phyloP scores from a whole-genome alignment of 2,113 vertebrate species.

The Cyphomyrus discorhynchus region DNA sequence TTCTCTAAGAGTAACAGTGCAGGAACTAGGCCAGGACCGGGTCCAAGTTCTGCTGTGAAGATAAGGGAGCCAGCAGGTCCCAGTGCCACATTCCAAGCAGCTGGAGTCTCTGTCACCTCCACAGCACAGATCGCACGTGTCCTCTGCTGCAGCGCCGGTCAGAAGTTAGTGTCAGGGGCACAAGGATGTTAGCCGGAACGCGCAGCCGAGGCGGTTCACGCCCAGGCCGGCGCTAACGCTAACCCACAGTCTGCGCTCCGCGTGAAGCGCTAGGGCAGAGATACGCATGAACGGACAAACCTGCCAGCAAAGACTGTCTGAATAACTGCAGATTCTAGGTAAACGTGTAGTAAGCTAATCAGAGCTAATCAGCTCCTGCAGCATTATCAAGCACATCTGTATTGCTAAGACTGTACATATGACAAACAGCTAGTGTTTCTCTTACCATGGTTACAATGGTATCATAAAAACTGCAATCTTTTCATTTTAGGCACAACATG shows the following conservation, averaged over 20 bases:
- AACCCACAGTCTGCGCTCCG: not conserved
- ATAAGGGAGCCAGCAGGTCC: conserved; percentile 66
- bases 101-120: conserved; percentile 67
- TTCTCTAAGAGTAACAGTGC: conserved; percentile 67
- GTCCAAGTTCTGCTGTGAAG: conserved; percentile 51
- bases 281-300: not conserved
- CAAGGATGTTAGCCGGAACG: not conserved
- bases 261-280: not conserved
- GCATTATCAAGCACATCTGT: not conserved
- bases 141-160: conserved; percentile 42
- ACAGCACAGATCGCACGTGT: conserved; percentile 54
- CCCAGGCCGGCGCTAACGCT: not conserved
- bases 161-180: not conserved
- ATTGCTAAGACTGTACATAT: not conserved
- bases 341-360: not conserved
- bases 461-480: not conserved
- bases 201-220: not conserved
- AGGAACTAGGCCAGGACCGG: conserved; percentile 48
- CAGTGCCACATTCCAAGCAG: conserved; percentile 50
- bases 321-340: not conserved
- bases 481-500: not conserved
- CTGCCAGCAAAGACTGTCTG: not conserved
- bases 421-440: not conserved
- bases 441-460: not conserved
- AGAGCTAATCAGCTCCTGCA: not conserved